These are phyloP conservation scores for Austrofundulus limnaeus DNA, from an alignment of 2,113 vertebrate genomes.

Conservation along the genomic window DNA sequence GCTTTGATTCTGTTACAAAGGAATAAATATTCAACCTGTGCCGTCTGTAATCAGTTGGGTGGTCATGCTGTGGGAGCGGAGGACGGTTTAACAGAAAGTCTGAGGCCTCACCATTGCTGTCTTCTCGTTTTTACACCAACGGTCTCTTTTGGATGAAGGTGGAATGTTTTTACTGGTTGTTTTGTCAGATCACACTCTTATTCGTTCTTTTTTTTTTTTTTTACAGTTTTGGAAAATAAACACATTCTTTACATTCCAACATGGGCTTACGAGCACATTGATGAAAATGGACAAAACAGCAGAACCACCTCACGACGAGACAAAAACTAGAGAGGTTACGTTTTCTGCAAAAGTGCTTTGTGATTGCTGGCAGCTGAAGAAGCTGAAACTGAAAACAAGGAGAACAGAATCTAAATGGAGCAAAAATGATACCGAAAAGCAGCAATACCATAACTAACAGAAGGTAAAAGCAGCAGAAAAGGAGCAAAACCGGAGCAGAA, in stretches of 20 bases:
- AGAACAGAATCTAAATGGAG: too few species aligned
- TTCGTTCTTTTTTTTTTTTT: constrained; percentile 42
- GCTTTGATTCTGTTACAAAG: constrained; percentile 55
- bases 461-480: too few species aligned
- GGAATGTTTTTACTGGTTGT: constrained; percentile 50
- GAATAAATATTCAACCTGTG: constrained; percentile 44
- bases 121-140: background rate
- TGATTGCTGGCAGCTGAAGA: too few species aligned
- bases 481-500: too few species aligned
- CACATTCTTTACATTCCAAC: constrained; percentile 44
- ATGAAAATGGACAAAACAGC: background rate
- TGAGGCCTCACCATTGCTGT: constrained; percentile 6
- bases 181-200: constrained; percentile 23
- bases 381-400: too few species aligned
- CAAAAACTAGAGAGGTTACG: too few species aligned
- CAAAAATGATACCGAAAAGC: too few species aligned
- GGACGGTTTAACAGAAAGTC: background rate
- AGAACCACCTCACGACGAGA: constrained; percentile 15
- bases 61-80: constrained; percentile 4
- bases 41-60: constrained; percentile 53
- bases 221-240: constrained; percentile 29
- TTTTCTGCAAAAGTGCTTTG: too few species aligned
- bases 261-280: constrained; percentile 19
- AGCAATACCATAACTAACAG: too few species aligned
- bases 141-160: constrained; percentile 33